phyloP scores from a whole-genome alignment of 2,888 invertebrate species.

The Melanophora roralis region DNA sequence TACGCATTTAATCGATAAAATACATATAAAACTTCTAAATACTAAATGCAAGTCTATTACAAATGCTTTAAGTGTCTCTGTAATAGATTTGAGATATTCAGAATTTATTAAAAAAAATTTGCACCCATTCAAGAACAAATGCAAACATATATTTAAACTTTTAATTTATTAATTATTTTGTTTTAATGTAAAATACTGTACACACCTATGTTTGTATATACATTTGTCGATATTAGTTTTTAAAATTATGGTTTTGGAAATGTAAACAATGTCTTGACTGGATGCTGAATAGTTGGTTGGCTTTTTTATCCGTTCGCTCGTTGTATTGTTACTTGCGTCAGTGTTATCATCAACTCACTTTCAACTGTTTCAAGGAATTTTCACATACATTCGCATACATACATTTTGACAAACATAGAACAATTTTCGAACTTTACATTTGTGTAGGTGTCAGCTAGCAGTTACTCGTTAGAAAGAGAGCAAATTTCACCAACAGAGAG shows the following conservation, averaged over 20 bases:
- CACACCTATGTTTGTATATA: no score
- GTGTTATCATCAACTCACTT: constrained; percentile 42
- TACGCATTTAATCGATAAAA: constrained; percentile 16
- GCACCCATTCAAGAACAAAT: not conserved
- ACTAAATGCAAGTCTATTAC: no score
- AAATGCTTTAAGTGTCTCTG: no score
- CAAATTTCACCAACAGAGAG: not conserved
- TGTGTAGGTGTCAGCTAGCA: constrained; percentile 52
- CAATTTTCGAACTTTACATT: constrained; percentile 27
- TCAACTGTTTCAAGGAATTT: constrained; percentile 50
- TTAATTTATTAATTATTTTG: no score
- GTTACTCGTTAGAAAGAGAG: constrained; percentile 25
- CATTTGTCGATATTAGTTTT: no score
- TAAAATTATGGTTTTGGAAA: constrained; percentile 4
- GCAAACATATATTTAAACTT: constrained; percentile 28
- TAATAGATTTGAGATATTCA: no score
- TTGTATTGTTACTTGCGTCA: constrained; percentile 54
- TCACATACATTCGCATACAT: constrained; percentile 49
- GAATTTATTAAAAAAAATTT: no score
- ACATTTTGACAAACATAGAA: not conserved
- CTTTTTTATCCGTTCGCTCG: not conserved
- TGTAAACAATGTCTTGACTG: constrained; percentile 31
- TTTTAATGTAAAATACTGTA: not conserved
- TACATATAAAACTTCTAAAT: not conserved
- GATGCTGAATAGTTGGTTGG: not conserved